Percentiles rank a stretch among this genome's conserved stretches.
Evolutionary conservation across 1,140 invertebrate genomes (phyloP).

Genomic region (Trachymyrmex septentrionalis): DNA sequence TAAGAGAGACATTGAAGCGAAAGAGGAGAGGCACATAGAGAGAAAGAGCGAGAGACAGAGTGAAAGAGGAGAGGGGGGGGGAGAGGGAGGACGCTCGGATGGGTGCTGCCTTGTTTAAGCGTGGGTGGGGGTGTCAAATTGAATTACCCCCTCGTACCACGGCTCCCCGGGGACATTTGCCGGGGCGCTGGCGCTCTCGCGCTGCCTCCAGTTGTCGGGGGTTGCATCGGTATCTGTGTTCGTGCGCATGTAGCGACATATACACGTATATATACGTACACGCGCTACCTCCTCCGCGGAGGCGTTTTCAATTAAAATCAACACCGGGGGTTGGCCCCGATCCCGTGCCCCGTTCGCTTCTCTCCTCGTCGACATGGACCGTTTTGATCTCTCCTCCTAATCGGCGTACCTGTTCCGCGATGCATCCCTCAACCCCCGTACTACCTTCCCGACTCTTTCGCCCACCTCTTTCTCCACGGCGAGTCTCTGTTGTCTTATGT

Average conservation of each 20-base stretch:
- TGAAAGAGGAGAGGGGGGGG: constrained; percentile 13
- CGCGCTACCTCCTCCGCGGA: constrained; percentile 74
- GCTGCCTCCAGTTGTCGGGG: constrained; percentile 62
- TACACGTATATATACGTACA: constrained; percentile 12
- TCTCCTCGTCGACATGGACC: constrained; percentile 34
- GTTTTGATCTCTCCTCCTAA: constrained; percentile 62
- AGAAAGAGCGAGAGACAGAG: constrained; percentile 14
- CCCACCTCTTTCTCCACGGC: not conserved
- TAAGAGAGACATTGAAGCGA: constrained; percentile 43
- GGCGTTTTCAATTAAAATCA: constrained; percentile 85
- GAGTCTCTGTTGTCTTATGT: constrained; percentile 27
- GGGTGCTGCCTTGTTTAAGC: constrained; percentile 85
- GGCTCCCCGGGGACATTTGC: constrained; percentile 82
- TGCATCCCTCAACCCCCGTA: not conserved
- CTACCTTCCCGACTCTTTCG: not conserved
- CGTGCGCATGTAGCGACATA: not conserved
- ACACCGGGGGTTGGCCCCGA: constrained; percentile 73
- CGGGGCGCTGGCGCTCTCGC: constrained; percentile 76
- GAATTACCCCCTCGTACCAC: constrained; percentile 82
- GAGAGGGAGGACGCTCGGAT: constrained; percentile 68
- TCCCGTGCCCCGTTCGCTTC: constrained; percentile 27
- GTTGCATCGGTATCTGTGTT: constrained; percentile 59
- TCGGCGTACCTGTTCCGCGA: constrained; percentile 50
- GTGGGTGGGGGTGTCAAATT: constrained; percentile 86
- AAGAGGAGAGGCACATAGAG: constrained; percentile 55